phyloP scores from a whole-genome alignment of 2,888 invertebrate genomes.

The Drosophila tripunctata region DNA sequence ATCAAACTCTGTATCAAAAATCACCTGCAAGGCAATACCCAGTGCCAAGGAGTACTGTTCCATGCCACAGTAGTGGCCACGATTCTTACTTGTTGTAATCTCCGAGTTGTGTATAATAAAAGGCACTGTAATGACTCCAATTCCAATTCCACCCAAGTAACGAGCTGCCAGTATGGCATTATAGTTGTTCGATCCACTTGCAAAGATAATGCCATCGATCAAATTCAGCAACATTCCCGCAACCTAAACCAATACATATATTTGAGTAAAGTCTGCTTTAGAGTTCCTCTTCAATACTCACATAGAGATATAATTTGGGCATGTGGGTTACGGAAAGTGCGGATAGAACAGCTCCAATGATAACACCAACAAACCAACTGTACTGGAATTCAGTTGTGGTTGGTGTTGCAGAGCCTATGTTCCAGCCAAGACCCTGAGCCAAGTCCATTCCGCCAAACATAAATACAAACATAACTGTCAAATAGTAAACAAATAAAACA shows the following conservation, averaged over 20 bases:
- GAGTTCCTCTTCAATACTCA: constrained; percentile 18
- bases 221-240: constrained; percentile 57
- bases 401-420: neutral
- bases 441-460: constrained; percentile 71
- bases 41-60: constrained; percentile 68
- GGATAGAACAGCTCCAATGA: constrained; percentile 66
- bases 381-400: constrained; percentile 51
- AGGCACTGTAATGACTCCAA: constrained; percentile 66
- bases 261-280: neutral
- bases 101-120: constrained; percentile 75
- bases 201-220: constrained; percentile 69
- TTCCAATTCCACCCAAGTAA: constrained; percentile 75
- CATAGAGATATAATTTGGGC: constrained; percentile 59
- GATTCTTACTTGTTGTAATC: constrained; percentile 28
- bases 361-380: constrained; percentile 79
- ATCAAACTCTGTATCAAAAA: constrained; percentile 52
- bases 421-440: constrained; percentile 72
- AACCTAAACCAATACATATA: constrained; percentile 2
- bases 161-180: constrained; percentile 66
- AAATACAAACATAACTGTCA: constrained; percentile 61
- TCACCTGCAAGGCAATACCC: constrained; percentile 72
- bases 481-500: too few relatives aligned
- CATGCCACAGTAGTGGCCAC: constrained; percentile 58
- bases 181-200: constrained; percentile 52
- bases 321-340: constrained; percentile 40